phyloP scores from a whole-genome alignment of 2,888 invertebrate species.

The Noctua pronuba region DNA sequence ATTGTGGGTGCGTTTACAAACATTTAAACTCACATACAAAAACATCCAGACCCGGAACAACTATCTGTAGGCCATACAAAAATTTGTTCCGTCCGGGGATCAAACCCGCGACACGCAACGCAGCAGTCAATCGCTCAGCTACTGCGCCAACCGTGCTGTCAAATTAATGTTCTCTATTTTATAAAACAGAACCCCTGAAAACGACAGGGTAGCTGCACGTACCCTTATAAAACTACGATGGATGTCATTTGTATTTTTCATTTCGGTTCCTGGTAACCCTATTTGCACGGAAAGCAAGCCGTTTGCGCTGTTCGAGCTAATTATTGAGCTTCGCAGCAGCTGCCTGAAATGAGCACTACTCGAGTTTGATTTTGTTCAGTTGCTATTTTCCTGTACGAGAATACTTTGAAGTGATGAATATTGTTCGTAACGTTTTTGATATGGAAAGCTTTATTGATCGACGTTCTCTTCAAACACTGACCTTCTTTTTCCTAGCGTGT shows the following conservation, averaged over 20 bases:
- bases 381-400: not conserved
- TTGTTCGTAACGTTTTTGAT: not conserved
- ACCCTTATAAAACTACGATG: constrained; percentile 4
- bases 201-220: not conserved
- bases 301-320: constrained; percentile 40
- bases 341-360: constrained; percentile 19
- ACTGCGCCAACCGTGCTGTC: too few relatives aligned
- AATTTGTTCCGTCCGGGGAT: too few relatives aligned
- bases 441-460: not conserved
- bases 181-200: constrained; percentile 7
- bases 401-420: constrained; percentile 12
- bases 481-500: too few relatives aligned
- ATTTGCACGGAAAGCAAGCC: constrained; percentile 17
- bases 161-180: not conserved
- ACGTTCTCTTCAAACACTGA: not conserved
- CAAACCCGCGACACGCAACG: too few relatives aligned
- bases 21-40: too few relatives aligned
- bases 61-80: too few relatives aligned
- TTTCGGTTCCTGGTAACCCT: constrained; percentile 26
- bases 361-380: constrained; percentile 20
- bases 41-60: too few relatives aligned
- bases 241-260: constrained; percentile 8
- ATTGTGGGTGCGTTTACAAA: too few relatives aligned
- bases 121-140: too few relatives aligned
- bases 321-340: constrained; percentile 37